Evolutionary conservation across 2,113 vertebrate genomes (phyloP).

Genomic region (Bostrychus sinensis): DNA sequence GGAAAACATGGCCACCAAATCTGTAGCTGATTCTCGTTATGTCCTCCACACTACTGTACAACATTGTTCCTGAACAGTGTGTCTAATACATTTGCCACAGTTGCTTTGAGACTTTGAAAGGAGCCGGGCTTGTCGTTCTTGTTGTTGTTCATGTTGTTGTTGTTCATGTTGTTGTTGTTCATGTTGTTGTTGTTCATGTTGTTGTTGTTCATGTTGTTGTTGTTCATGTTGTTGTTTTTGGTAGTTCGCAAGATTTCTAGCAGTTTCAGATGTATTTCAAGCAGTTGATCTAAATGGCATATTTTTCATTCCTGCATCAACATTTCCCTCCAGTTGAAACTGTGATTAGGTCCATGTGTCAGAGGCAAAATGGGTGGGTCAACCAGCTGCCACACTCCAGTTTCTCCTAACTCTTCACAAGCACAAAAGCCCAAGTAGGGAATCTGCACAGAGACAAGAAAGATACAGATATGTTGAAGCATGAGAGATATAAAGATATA

Average conservation of each 20-base stretch:
- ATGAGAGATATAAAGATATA: not conserved
- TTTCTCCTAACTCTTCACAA: slow-evolving; percentile 94
- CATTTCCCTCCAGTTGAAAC: slow-evolving; percentile 98
- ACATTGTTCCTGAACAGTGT: slow-evolving; percentile 58
- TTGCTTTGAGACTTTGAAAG: slow-evolving; percentile 47
- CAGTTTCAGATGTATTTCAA: slow-evolving; percentile 49
- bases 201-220: slow-evolving; percentile 5
- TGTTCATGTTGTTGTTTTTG: slow-evolving; percentile 34
- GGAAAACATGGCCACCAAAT: not conserved
- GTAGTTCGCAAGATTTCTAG: slow-evolving; percentile 39
- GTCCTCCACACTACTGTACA: slow-evolving; percentile 22
- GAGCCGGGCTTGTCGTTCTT: slow-evolving; percentile 37
- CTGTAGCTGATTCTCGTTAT: slow-evolving; percentile 27
- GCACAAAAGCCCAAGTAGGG: slow-evolving; percentile 97
- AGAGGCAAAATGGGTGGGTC: slow-evolving; percentile 96
- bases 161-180: slow-evolving; percentile 7
- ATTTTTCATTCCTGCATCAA: slow-evolving; percentile 86
- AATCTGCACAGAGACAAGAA: slow-evolving; percentile 80
- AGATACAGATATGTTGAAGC: slow-evolving; percentile 27
- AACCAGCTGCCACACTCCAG: slow-evolving; percentile 94
- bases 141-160: slow-evolving; percentile 4
- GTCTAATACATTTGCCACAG: slow-evolving; percentile 40
- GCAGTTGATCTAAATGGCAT: slow-evolving; percentile 43
- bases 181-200: slow-evolving; percentile 13
- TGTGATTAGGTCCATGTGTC: slow-evolving; percentile 96